These are phyloP conservation scores for Nymphalis polychloros DNA, from an alignment of 2,888 invertebrate species.

Conservation along the genomic window DNA sequence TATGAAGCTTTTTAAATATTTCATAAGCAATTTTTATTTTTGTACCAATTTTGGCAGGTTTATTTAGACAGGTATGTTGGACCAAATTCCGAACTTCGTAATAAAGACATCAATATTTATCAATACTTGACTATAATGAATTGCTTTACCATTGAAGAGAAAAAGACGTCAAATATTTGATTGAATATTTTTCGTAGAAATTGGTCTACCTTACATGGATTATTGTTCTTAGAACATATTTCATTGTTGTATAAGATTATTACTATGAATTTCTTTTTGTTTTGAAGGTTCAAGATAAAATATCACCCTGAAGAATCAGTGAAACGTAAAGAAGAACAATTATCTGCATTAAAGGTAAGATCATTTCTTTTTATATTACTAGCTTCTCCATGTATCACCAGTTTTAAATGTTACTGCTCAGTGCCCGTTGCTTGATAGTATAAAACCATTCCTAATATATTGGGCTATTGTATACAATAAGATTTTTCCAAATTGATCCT, in stretches of 20 bases:
- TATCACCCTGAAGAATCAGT: constrained; percentile 98
- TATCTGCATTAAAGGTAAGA: constrained; percentile 88
- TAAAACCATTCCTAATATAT: no score
- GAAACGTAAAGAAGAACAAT: constrained; percentile 93
- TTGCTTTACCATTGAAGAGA: no score
- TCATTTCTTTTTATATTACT: not conserved
- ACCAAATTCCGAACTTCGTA: constrained; percentile 38
- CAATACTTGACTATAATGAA: no score
- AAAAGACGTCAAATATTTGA: not conserved
- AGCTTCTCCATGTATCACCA: not conserved
- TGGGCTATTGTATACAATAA: no score
- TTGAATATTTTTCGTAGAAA: constrained; percentile 28
- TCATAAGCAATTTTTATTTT: constrained; percentile 70
- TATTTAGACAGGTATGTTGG: constrained; percentile 36
- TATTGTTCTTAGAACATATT: constrained; percentile 14
- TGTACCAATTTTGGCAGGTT: constrained; percentile 39
- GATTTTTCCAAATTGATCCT: no score
- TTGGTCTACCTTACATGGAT: constrained; percentile 32
- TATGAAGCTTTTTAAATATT: constrained; percentile 74
- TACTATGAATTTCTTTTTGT: constrained; percentile 36
- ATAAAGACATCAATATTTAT: no score
- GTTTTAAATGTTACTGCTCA: no score
- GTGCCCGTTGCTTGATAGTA: no score
- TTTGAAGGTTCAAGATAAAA: constrained; percentile 97
- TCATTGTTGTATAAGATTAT: not conserved